Conservation (phyloP, 2,797 vertebrate genomes). For the Serranus cabrilla region DNA sequence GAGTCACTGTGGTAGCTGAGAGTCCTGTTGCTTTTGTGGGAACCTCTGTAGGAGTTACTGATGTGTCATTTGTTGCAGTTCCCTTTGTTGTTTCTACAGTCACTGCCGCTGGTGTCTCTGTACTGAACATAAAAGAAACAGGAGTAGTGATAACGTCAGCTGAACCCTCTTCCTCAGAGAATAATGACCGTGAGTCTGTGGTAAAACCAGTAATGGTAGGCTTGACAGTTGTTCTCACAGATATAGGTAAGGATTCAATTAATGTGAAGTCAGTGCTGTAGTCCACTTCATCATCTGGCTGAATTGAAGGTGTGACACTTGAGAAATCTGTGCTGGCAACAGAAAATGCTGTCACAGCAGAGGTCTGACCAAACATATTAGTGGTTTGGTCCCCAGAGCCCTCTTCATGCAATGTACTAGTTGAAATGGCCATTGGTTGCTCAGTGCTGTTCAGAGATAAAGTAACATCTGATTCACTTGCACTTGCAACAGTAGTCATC, state of each 20-base stretch:
- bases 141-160: too few relatives aligned
- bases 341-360: too few relatives aligned
- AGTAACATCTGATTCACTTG: background rate
- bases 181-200: too few relatives aligned
- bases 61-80: background rate
- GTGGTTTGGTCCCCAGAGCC: constrained; percentile 15
- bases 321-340: too few relatives aligned
- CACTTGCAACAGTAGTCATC: too few relatives aligned
- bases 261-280: too few relatives aligned
- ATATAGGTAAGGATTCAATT: too few relatives aligned
- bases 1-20: background rate
- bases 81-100: background rate
- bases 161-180: too few relatives aligned
- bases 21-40: constrained; percentile 5
- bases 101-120: constrained; percentile 1
- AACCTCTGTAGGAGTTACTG: background rate
- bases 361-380: background rate
- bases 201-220: background rate
- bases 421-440: background rate
- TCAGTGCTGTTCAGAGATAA: background rate
- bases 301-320: too few relatives aligned
- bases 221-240: background rate
- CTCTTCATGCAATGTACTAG: background rate
- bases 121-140: constrained; percentile 15
- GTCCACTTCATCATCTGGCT: too few relatives aligned